A percentile compares a stretch with the other conserved stretches of the same genome.
Evolutionary conservation across 1,140 invertebrate species (phyloP).

Genomic region (Drosophila pandora): DNA sequence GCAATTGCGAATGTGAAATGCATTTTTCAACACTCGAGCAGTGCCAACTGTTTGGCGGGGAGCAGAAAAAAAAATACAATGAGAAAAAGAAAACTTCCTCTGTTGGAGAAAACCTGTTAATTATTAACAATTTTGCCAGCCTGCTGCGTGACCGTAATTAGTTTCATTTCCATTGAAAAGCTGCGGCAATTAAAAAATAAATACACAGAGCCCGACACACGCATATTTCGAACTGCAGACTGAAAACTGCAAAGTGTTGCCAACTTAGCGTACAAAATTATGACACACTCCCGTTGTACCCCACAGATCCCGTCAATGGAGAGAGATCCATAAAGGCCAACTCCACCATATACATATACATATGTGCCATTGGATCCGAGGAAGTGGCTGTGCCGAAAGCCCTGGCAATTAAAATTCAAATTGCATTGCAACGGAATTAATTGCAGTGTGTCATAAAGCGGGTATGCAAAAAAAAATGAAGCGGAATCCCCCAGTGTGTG

Average conservation of each 20-base stretch:
- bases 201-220: constrained; percentile 51
- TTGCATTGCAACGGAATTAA: constrained; percentile 39
- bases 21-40: constrained; percentile 69
- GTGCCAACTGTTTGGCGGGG: constrained; percentile 3
- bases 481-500: background rate
- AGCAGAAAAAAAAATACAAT: too few species aligned
- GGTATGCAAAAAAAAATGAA: constrained; percentile 28
- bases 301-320: constrained; percentile 1
- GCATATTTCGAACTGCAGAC: constrained; percentile 28
- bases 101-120: constrained; percentile 73
- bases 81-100: constrained; percentile 40
- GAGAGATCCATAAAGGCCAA: constrained; percentile 33
- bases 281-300: constrained; percentile 43
- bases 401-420: constrained; percentile 40
- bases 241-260: constrained; percentile 75
- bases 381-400: constrained; percentile 46
- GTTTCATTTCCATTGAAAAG: constrained; percentile 77
- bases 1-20: constrained; percentile 40
- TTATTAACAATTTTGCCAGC: constrained; percentile 77
- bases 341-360: background rate
- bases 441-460: constrained; percentile 44
- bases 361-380: constrained; percentile 1
- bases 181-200: constrained; percentile 70
- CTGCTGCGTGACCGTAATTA: constrained; percentile 74
- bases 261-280: constrained; percentile 82